Evolutionary conservation across 2,113 vertebrate genomes (phyloP), one percentile per base, ranked within the genome.

Genomic region (Barbus barbus): DNA sequence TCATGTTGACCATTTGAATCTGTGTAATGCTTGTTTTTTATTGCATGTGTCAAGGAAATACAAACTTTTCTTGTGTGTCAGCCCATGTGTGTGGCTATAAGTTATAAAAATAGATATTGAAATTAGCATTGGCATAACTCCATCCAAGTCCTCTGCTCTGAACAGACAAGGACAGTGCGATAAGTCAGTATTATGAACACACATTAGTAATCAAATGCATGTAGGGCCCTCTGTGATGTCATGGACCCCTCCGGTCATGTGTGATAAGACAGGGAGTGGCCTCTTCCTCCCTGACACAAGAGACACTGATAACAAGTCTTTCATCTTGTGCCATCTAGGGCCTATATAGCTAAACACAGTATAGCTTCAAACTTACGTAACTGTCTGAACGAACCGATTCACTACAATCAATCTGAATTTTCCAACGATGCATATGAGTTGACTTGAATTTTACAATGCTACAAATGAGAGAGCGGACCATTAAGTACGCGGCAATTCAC

Each of bases 261-360:
- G 63, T 22, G 94, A 95, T 95, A 94, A 94, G 90, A 4, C 63
- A 81, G 51, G 81, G 38, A 81, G 81, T 77, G 61, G 85, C 56
- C 61, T 28, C 72, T 83, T 86, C 72, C 80, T 74, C 71, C 76
- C 86, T 28, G 41, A 53, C 53, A 84, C 51, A 44, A 71, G 24
- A 77, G 20, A 75, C 71, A 65, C 51, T 83, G 84, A 85, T 88
- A 88, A 86, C n/a, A 44, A 28, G 1, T 18, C 56, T 75, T 51
- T 65, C 74, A 79, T 82, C 51, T 41, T 51, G 48, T 79, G n/a
- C 24, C n/a, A 58, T 78, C 83, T 81, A 20, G 41, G 46, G 26
- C 14, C 9, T 38, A 63, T 65, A 36, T 51, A 26, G 63, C 28
- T 60, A 41, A 51, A 41, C 63, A 73, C 46, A 13, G 48, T n/a